Base-by-base conservation (phyloP, 1,140 invertebrate genomes). In the Drosophila hydei region DNA sequence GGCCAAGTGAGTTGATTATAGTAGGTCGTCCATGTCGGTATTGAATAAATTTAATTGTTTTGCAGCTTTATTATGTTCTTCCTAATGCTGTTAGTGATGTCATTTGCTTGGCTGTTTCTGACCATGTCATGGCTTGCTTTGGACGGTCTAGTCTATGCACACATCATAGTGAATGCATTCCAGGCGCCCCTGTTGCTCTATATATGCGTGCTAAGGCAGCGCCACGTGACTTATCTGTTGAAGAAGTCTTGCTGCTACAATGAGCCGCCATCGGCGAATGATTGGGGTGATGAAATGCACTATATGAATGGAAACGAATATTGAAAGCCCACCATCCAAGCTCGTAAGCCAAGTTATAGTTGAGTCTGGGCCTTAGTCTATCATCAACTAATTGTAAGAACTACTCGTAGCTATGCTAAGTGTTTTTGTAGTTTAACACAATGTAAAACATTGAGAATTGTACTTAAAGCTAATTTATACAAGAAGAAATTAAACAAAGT, bases 281-380 rank as follows among this genome's bases (percentile, higher is more conserved):
- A 97, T 78, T 97, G 96, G 96, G 96, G 96, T 4, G 96, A 97
- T 90, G 96, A 97, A 92, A 95, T 97, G 95, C 95, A 95, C 40
- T 95, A 95, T 61, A 96, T 96, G 93, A 96, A 96, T 89, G 94
- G 94, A 19, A 94, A 94, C 62, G 94, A 95, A 87, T 95, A 93
- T 92, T 92, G 30, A 42, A 87, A 14, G 18, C 59, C 47, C 64
- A 74, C 62, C 27, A 50, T 33, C 11, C n/a, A 40, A 23, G 14
- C 23, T 50, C 55, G 5, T 18, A 43, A 23, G 25, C 61, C 47
- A 47, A 56, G 43, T 67, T 51, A 38, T 48, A 23, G 4, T 42
- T 19, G 45, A 62, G 11, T 6, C 11, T 8, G 33, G 27, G 38
- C 42, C 27, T 23, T n/a, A 19, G 50, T 36, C 48, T 63, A 11